These are phyloP conservation scores for Lottia scabra DNA, from an alignment of 2,888 invertebrate species.

Conservation along the genomic window DNA sequence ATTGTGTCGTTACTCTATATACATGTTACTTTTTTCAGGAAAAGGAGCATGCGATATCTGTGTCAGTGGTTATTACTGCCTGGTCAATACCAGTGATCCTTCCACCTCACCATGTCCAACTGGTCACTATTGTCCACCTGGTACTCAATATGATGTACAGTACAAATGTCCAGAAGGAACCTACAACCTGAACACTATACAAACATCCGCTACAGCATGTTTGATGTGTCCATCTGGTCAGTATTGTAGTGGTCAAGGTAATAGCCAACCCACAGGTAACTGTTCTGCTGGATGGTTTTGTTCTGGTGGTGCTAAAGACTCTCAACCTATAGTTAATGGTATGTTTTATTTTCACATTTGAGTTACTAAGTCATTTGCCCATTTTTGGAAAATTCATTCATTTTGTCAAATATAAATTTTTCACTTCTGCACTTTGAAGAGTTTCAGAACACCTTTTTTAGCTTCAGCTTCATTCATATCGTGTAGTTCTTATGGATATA, in stretches of 20 bases:
- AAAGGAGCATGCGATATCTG: slow-evolving; percentile 53
- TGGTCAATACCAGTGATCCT: slow-evolving; percentile 52
- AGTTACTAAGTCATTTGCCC: too few relatives aligned
- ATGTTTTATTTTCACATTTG: slow-evolving; percentile 11
- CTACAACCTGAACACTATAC: slow-evolving; percentile 51
- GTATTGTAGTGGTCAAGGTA: slow-evolving; percentile 56
- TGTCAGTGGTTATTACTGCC: slow-evolving; percentile 60
- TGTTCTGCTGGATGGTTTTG: slow-evolving; percentile 65
- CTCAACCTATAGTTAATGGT: slow-evolving; percentile 55
- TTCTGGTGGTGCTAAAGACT: slow-evolving; percentile 52
- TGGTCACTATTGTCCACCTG: slow-evolving; percentile 59
- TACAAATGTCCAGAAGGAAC: slow-evolving; percentile 58
- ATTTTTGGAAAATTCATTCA: too few relatives aligned
- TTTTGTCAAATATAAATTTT: too few relatives aligned
- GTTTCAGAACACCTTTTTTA: too few relatives aligned
- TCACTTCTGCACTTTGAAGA: too few relatives aligned
- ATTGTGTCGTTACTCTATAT: too few relatives aligned
- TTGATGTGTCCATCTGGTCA: slow-evolving; percentile 57
- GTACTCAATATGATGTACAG: slow-evolving; percentile 51
- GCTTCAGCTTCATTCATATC: too few relatives aligned
- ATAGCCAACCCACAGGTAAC: slow-evolving; percentile 46
- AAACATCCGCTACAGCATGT: slow-evolving; percentile 47
- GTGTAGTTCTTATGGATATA: not conserved
- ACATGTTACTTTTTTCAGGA: slow-evolving; percentile 37
- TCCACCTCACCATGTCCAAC: slow-evolving; percentile 41